Evolutionary conservation across 2,888 invertebrate genomes (phyloP).

Genomic region (Operophtera brumata): DNA sequence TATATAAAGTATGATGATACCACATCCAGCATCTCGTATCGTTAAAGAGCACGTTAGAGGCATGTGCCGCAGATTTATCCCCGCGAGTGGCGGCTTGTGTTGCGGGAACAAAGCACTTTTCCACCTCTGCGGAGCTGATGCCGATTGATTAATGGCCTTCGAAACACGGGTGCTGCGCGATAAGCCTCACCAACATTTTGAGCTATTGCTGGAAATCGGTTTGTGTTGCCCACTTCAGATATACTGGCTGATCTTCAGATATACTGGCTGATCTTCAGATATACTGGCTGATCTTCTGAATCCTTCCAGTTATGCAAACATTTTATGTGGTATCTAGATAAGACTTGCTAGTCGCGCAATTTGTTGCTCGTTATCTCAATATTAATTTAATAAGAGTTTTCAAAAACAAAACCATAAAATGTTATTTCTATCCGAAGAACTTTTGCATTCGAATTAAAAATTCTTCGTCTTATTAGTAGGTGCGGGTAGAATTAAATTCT

Average conservation of each 20-base stretch:
- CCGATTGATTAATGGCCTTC: slow-evolving; percentile 30
- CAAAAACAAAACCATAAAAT: slow-evolving; percentile 10
- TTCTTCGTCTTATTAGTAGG: slow-evolving; percentile 30
- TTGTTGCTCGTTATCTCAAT: not conserved
- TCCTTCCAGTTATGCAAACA: too few species aligned
- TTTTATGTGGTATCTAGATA: too few species aligned
- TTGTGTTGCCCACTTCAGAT: not conserved
- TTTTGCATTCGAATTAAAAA: slow-evolving; percentile 30
- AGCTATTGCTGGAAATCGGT: not conserved
- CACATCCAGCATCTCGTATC: slow-evolving; percentile 10
- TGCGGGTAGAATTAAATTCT: slow-evolving; percentile 32
- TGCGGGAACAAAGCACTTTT: slow-evolving; percentile 36
- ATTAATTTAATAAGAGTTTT: not conserved
- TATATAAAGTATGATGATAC: too few species aligned
- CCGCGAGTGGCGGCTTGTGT: slow-evolving; percentile 19
- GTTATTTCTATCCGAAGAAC: slow-evolving; percentile 5
- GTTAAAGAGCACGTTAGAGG: slow-evolving; percentile 9
- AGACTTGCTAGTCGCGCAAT: too few species aligned
- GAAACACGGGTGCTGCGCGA: slow-evolving; percentile 4
- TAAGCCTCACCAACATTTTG: not conserved
- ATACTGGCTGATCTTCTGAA: too few species aligned
- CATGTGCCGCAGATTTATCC: slow-evolving; percentile 47
- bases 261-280: too few species aligned
- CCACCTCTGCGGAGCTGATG: slow-evolving; percentile 30
- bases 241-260: not conserved